A percentile compares a stretch with the other conserved stretches of the same genome.
Evolutionary conservation across 2,113 vertebrate species (phyloP).

Genomic region (Trogon melanurus): DNA sequence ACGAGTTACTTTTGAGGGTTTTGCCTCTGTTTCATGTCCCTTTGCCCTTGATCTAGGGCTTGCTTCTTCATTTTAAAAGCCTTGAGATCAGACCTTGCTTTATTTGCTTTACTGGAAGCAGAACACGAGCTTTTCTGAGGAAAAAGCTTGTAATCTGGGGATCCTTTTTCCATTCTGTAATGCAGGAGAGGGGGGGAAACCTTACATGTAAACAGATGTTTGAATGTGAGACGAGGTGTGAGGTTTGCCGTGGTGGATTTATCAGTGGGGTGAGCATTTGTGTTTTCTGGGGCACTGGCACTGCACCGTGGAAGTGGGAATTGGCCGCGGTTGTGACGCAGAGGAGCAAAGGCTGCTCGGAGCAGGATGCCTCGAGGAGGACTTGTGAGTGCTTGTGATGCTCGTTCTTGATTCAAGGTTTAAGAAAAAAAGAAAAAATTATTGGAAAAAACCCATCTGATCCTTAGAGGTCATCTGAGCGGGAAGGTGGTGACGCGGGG

Average conservation of each 20-base stretch:
- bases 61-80: background rate
- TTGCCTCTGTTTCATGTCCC: background rate
- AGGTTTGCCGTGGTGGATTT: fast-evolving
- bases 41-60: background rate
- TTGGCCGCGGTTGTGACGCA: background rate
- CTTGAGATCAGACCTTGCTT: background rate
- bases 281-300: background rate
- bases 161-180: background rate
- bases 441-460: background rate
- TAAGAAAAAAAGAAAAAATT: background rate
- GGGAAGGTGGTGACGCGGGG: background rate
- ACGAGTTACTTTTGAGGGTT: background rate
- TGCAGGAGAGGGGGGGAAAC: fast-evolving
- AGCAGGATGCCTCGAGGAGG: background rate
- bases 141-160: background rate
- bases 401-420: background rate
- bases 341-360: background rate
- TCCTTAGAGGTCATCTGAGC: conserved; percentile 35
- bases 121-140: background rate
- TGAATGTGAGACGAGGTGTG: background rate
- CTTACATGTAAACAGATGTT: background rate
- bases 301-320: background rate
- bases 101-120: background rate
- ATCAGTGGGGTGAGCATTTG: background rate
- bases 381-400: background rate